A percentile compares a stretch with the other conserved stretches of the same genome.
Evolutionary conservation across 2,113 vertebrate species (phyloP).

Genomic region (Struthidea cinerea): DNA sequence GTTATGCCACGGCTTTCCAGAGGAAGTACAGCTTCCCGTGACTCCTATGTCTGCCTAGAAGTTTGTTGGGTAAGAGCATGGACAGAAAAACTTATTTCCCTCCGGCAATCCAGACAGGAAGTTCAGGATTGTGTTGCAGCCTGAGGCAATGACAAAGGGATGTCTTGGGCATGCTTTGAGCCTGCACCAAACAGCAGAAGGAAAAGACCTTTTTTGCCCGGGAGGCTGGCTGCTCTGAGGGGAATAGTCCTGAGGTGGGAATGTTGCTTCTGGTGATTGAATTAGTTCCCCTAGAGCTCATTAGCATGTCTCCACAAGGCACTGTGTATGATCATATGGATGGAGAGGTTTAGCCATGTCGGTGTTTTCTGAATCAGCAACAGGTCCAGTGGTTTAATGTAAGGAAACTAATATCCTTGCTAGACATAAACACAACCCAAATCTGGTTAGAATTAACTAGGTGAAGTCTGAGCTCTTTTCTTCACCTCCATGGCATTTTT

Average conservation of each 20-base stretch:
- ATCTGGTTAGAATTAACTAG: background rate
- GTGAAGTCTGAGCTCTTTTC: slow-evolving; percentile 9
- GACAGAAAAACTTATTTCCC: background rate
- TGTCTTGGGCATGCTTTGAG: background rate
- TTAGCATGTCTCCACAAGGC: background rate
- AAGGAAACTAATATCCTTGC: background rate
- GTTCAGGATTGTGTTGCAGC: background rate
- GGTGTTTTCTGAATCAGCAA: background rate
- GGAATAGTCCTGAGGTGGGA: background rate
- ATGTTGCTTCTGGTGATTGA: background rate
- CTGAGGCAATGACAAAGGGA: background rate
- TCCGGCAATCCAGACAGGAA: background rate
- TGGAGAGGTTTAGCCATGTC: background rate
- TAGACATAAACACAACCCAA: background rate
- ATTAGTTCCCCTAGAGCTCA: background rate
- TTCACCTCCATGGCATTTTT: background rate
- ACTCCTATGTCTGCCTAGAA: background rate
- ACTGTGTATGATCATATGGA: background rate
- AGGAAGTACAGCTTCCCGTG: background rate
- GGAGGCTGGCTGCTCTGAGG: background rate
- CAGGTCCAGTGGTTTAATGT: background rate
- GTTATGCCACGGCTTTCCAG: background rate
- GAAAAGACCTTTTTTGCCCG: background rate
- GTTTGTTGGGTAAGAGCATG: background rate
- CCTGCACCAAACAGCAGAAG: background rate